Conservation (phyloP, 2,888 invertebrate genomes). For the Cheilosia vulpina region DNA sequence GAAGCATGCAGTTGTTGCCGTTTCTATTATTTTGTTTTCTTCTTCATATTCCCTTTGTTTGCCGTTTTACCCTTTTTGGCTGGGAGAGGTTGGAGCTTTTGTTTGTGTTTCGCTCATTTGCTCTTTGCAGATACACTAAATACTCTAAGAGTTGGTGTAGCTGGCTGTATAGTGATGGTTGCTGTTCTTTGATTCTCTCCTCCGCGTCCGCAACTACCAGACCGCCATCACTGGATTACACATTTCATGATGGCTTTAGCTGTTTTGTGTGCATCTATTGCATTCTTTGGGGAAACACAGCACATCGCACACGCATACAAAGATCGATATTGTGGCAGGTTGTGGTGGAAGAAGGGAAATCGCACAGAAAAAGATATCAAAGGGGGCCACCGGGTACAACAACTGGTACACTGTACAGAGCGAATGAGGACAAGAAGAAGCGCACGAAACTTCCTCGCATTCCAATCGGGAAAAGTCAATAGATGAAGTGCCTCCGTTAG, state of each 20-base stretch:
- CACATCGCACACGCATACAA: slow-evolving; percentile 26
- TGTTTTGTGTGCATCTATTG: slow-evolving; percentile 51
- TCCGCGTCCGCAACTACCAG: background rate
- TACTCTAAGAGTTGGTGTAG: background rate
- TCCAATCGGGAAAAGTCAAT: slow-evolving; percentile 75
- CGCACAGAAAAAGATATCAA: slow-evolving; percentile 28
- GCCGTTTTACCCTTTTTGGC: slow-evolving; percentile 26
- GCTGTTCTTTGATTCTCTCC: slow-evolving; percentile 25
- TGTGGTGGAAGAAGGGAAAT: slow-evolving; percentile 59
- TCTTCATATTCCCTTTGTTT: slow-evolving; percentile 49
- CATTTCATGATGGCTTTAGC: slow-evolving; percentile 33
- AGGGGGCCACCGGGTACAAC: background rate
- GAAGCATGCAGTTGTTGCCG: slow-evolving; percentile 37
- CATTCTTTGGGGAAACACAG: slow-evolving; percentile 47
- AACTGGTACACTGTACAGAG: slow-evolving; percentile 35
- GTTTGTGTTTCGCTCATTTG: slow-evolving; percentile 58
- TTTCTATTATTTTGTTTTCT: slow-evolving; percentile 24
- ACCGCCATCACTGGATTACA: slow-evolving; percentile 37
- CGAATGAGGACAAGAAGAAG: slow-evolving; percentile 69
- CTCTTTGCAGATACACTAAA: slow-evolving; percentile 55
- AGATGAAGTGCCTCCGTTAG: slow-evolving; percentile 52
- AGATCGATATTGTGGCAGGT: slow-evolving; percentile 65
- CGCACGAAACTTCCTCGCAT: slow-evolving; percentile 67
- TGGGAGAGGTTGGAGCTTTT: slow-evolving; percentile 36
- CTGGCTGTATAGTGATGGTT: background rate